Percentiles rank a stretch among this genome's conserved stretches.
phyloP scores from a whole-genome alignment of 2,113 vertebrate genomes.

The Poicephalus gulielmi region DNA sequence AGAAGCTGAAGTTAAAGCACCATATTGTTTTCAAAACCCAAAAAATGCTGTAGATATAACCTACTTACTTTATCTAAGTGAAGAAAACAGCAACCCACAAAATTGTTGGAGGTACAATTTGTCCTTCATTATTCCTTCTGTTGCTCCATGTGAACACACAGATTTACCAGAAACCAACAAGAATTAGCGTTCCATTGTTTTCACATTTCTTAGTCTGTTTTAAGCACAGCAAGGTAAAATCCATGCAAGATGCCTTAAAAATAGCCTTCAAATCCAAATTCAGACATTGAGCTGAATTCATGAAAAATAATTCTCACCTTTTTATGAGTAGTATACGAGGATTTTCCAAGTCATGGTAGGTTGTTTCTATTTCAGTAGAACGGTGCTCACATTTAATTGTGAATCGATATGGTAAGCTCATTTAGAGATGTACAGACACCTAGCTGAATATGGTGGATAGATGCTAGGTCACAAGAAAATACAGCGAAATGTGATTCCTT shows the following conservation, averaged over 20 bases:
- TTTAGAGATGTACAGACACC: not conserved
- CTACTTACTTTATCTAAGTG: not conserved
- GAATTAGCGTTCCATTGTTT: not conserved
- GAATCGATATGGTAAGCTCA: not conserved
- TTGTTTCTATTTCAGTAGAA: not conserved
- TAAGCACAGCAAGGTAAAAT: not conserved
- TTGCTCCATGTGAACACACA: not conserved
- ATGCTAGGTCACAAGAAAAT: not conserved
- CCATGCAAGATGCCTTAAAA: not conserved
- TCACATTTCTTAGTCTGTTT: not conserved
- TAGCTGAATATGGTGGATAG: not conserved
- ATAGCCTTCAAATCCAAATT: not conserved
- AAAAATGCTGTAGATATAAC: not conserved
- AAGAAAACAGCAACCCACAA: not conserved
- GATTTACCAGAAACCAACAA: not conserved
- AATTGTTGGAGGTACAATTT: not conserved
- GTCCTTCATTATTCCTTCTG: not conserved
- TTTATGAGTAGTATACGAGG: not conserved
- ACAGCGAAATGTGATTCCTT: not conserved
- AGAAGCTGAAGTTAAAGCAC: not conserved
- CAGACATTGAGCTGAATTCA: not conserved
- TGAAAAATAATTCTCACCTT: not conserved
- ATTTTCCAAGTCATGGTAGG: not conserved
- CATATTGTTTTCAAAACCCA: slow-evolving; percentile 22
- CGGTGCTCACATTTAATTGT: not conserved